Percentiles rank a stretch among this genome's conserved stretches.
phyloP scores from a whole-genome alignment of 2,113 vertebrate genomes.

The Uria lomvia region DNA sequence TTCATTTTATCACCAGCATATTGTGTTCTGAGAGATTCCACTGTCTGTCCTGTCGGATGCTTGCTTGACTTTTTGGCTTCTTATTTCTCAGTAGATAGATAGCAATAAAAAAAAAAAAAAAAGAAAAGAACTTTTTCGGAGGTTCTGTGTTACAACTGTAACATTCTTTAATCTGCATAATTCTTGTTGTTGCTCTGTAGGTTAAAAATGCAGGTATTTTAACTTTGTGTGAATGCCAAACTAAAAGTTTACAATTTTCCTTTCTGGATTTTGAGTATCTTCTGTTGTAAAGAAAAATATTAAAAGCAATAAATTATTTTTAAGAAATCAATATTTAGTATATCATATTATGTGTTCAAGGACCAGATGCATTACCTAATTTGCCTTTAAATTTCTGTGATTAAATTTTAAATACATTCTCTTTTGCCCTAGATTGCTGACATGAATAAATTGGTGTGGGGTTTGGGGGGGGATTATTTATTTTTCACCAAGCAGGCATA shows the following conservation, averaged over 20 bases:
- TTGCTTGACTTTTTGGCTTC: conserved; percentile 79
- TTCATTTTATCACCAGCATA: conserved; percentile 83
- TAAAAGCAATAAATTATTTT: conserved; percentile 99
- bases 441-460: conserved; percentile 65
- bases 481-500: conserved; percentile 58
- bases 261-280: conserved; percentile 94
- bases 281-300: conserved; percentile 94
- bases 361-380: conserved; percentile 90
- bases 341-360: conserved; percentile 93
- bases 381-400: conserved; percentile 83
- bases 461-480: conserved; percentile 25
- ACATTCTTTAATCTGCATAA: conserved; percentile 83
- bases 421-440: conserved; percentile 73
- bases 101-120: conserved; percentile 91
- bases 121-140: conserved; percentile 82
- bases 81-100: conserved; percentile 87
- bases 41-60: conserved; percentile 77
- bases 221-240: conserved; percentile 98
- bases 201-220: conserved; percentile 85
- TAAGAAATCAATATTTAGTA: conserved; percentile 96
- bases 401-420: conserved; percentile 74
- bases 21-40: conserved; percentile 80
- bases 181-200: conserved; percentile 80
- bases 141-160: conserved; percentile 83
- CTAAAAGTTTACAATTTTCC: conserved; percentile 98